Evolutionary conservation across 2,888 invertebrate genomes (phyloP), one percentile per base, ranked within the genome.

Genomic region (Noctua janthe): DNA sequence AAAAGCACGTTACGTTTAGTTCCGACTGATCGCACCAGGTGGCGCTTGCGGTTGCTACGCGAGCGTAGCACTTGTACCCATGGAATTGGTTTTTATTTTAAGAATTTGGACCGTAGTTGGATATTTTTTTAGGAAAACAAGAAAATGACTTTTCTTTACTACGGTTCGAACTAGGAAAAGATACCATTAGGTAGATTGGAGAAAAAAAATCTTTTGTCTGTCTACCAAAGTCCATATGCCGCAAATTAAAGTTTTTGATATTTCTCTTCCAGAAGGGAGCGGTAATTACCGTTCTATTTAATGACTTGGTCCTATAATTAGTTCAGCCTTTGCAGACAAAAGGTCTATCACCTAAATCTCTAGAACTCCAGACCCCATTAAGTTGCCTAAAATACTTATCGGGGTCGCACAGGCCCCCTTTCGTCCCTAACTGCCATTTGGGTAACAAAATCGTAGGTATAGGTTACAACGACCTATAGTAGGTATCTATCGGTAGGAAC

Each of bases 1-100:
- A 81, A 83, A 84, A 81, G 70, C 84, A 87, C 85, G 85, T 87
- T 56, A 71, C 35, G 67, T 7, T 71, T 87, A 84, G 78, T 84
- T 78, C 74, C 71, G 11, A 74, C 39, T 71, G 81, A 78, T 78
- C n/a, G n/a, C 73, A 20, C 74, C 71, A 86, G 87, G 81, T 87
- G 85, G 85, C 87, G 87, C 87, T 56, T 69, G 69, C 35, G 20
- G 56, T 81, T 62, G 76, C 84, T 76, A 81, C 81, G 73, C 73
- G 70, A 15, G 43, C 74, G 76, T 77, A 73, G 74, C 70, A 59
- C 64, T 56, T 39, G 29, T 70, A 10, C 66, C 56, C 29, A 67
- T 7, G n/a, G 35, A 51, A 51, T 66, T 29, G 11, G 8, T 76
- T 83, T 47, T 76, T 54, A 64, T 64, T 69, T 29, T 49, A 69